phyloP scores from a whole-genome alignment of 35 echinoderm and acorn worm species.

The Apostichopus californicus region DNA sequence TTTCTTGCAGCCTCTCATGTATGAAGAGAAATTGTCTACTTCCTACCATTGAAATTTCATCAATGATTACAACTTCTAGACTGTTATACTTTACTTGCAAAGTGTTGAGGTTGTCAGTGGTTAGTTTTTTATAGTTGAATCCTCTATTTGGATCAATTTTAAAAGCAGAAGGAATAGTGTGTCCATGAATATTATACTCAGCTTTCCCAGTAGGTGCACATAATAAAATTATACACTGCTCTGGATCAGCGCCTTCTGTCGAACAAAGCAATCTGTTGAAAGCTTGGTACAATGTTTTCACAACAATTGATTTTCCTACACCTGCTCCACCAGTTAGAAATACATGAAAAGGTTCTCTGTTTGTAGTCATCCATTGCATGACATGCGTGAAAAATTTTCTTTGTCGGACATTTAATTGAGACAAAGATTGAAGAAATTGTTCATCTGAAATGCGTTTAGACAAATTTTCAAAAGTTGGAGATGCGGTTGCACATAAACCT shows the following conservation, averaged over 20 bases:
- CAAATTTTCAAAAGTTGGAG: not conserved
- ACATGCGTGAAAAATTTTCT: constrained; percentile 17
- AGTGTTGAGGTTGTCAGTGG: constrained; percentile 28
- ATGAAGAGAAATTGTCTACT: constrained; percentile 37
- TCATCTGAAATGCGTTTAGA: not conserved
- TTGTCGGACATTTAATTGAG: not conserved
- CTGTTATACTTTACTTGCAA: constrained; percentile 56
- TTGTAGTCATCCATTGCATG: not conserved
- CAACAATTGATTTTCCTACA: constrained; percentile 38
- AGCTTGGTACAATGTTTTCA: constrained; percentile 25
- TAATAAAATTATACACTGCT: constrained; percentile 29
- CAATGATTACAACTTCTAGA: constrained; percentile 44
- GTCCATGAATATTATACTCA: constrained; percentile 38
- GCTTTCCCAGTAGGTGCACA: constrained; percentile 60
- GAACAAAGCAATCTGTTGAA: constrained; percentile 21
- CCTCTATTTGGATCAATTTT: constrained; percentile 36
- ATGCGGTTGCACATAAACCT: not conserved
- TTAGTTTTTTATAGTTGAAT: constrained; percentile 40
- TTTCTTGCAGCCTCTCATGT: constrained; percentile 24
- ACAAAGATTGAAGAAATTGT: not conserved
- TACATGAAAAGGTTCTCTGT: constrained; percentile 26
- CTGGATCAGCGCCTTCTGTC: constrained; percentile 37
- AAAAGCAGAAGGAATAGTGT: constrained; percentile 48
- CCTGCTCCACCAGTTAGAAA: constrained; percentile 64
- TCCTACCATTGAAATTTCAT: constrained; percentile 66